These are phyloP conservation scores for Cheilosia vulpina DNA, from an alignment of 2,888 invertebrate species.

Conservation along the genomic window DNA sequence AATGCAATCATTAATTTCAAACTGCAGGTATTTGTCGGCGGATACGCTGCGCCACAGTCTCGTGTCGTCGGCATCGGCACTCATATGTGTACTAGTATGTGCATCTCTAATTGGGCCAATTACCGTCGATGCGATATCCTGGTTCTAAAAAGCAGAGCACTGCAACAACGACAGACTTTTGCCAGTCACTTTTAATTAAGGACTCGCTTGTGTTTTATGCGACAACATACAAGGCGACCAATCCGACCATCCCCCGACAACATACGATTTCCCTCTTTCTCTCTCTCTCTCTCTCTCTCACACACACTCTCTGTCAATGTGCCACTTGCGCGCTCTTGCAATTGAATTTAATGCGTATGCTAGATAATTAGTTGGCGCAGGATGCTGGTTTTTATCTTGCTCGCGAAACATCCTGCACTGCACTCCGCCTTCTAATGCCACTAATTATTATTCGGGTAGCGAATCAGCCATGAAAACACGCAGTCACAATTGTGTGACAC, in stretches of 20 bases:
- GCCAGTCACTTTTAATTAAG: constrained; percentile 73
- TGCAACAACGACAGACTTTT: constrained; percentile 48
- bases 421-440: constrained; percentile 45
- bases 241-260: constrained; percentile 25
- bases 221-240: constrained; percentile 14
- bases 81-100: constrained; percentile 11
- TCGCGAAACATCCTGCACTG: neutral
- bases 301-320: constrained; percentile 41
- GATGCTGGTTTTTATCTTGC: constrained; percentile 28
- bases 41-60: constrained; percentile 49
- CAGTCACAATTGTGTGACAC: constrained; percentile 33
- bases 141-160: constrained; percentile 10
- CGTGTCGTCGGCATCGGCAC: constrained; percentile 16
- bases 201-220: constrained; percentile 50
- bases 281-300: too few species aligned
- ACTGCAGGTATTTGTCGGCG: constrained; percentile 71
- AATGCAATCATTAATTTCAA: constrained; percentile 74
- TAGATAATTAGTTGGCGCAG: constrained; percentile 61
- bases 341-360: constrained; percentile 67
- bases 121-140: constrained; percentile 67
- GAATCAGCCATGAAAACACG: constrained; percentile 59
- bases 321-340: constrained; percentile 52
- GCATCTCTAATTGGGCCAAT: constrained; percentile 70
- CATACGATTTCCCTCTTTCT: neutral
- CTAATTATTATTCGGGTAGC: constrained; percentile 67